These are phyloP conservation scores for Anolis apletophallus DNA, from an alignment of 2,797 vertebrate genomes.

Conservation along the genomic window DNA sequence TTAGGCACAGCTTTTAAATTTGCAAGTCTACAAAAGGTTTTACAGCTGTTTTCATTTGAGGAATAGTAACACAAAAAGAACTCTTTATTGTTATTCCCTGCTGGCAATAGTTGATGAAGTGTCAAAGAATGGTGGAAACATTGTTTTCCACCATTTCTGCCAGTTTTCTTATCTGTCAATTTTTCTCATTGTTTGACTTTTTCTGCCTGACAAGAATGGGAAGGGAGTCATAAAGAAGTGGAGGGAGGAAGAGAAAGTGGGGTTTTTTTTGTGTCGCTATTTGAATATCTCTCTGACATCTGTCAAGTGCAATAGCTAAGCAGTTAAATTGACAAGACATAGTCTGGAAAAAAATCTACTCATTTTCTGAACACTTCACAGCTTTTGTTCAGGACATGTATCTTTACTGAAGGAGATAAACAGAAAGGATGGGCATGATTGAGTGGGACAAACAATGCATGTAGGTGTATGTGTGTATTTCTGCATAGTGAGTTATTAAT, in stretches of 20 bases:
- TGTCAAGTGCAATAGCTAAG: slow-evolving; percentile 46
- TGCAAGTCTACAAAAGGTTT: slow-evolving; percentile 14
- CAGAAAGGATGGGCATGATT: not conserved
- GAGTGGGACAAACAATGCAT: not conserved
- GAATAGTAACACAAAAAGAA: slow-evolving; percentile 20
- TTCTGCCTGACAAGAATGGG: slow-evolving; percentile 46
- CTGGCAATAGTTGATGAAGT: slow-evolving; percentile 45
- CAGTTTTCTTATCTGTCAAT: slow-evolving; percentile 44
- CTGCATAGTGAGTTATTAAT: not conserved
- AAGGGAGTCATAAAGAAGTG: slow-evolving; percentile 32
- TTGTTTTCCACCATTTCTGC: slow-evolving; percentile 21
- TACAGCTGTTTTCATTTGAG: not conserved
- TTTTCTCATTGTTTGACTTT: slow-evolving; percentile 44
- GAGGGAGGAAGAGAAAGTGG: not conserved
- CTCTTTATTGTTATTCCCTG: slow-evolving; percentile 39
- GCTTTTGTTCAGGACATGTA: slow-evolving; percentile 35
- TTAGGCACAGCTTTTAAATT: slow-evolving; percentile 21
- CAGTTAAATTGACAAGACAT: slow-evolving; percentile 47
- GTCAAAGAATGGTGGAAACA: slow-evolving; percentile 41
- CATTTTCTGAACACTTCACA: slow-evolving; percentile 32
- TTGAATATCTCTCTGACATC: slow-evolving; percentile 48
- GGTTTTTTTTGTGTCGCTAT: slow-evolving; percentile 39
- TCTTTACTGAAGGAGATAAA: slow-evolving; percentile 5
- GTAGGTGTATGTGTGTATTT: not conserved
- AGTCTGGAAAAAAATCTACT: slow-evolving; percentile 35